Conservation (phyloP, 2,113 vertebrate genomes). For the Nicator chloris region DNA sequence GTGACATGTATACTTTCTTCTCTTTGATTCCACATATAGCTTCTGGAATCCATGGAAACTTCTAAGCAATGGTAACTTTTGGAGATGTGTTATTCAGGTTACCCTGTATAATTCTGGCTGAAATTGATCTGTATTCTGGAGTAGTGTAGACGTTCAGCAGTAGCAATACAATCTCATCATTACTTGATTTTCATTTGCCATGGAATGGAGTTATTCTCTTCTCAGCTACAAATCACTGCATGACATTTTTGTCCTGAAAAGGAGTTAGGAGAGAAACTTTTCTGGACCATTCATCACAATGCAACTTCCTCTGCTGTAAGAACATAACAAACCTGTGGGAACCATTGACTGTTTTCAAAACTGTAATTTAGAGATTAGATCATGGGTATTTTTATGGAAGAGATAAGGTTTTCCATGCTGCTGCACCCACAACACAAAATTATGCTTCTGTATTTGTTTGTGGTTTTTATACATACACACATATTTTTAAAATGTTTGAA, state of each 20-base stretch:
- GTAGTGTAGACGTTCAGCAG: neutral
- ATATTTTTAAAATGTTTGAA: neutral
- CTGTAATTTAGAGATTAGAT: neutral
- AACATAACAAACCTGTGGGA: accelerated
- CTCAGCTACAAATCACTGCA: neutral
- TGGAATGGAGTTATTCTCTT: neutral
- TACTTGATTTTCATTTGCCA: neutral
- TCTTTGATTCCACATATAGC: neutral
- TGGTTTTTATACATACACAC: neutral
- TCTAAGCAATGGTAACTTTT: neutral
- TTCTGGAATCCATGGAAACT: neutral
- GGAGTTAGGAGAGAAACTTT: neutral
- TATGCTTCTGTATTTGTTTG: neutral
- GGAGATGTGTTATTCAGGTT: neutral
- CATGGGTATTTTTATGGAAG: neutral
- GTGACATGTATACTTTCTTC: neutral
- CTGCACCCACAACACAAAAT: neutral
- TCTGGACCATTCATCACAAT: neutral
- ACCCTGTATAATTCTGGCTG: neutral
- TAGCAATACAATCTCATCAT: neutral
- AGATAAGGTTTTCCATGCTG: neutral
- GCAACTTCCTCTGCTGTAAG: neutral
- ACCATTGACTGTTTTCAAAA: neutral
- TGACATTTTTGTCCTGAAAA: neutral
- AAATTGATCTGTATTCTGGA: neutral